Base-by-base conservation (phyloP, 2,797 vertebrate species). In the Helicolenus hilgendorfi region DNA sequence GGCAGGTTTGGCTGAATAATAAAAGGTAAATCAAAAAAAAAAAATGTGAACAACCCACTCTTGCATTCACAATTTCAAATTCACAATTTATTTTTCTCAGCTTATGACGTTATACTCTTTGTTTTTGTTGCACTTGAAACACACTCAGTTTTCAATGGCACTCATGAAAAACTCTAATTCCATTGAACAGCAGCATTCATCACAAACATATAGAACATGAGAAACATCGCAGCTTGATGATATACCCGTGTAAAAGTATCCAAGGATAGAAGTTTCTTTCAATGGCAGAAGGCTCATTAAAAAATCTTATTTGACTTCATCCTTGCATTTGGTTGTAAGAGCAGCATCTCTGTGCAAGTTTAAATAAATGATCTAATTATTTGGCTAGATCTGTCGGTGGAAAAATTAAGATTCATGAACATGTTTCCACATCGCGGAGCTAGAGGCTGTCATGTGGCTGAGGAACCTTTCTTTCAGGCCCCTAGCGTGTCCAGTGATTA, bases 401-500 rank as follows among this genome's bases (percentile, higher is more conserved):
- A 29, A 69, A 86, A 79, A 82, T 85, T 81, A 77, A 53, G 70
- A 87, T 88, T 89, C 78, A 83, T 87, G 73, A 84, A 58, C 79
- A 89, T 82, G 82, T 87, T 89, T 79, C 63, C n/a, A 56, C 76
- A 78, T 77, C 83, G 76, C 64, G 84, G 83, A 70, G 49, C 59
- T 76, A 64, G 58, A 71, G 74, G 79, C 82, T 90, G 87, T 92
- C 86, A 89, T 85, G 70, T 86, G 87, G 86, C 77, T 81, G 59
- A 72, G 83, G 75, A 86, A 35, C 72, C 67, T 83, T 85, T 86
- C 72, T 92, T 73, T 74, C 77, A 77, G 77, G 71, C 68, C 73
- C 74, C 78, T 45, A 79, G 87, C 76, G 90, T 88, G 79, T 91
- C 89, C 81, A 73, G 79, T 93, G 91, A 92, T 85, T 76, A 69